A percentile compares a stretch with the other conserved stretches of the same genome.
phyloP scores from a whole-genome alignment of 1,140 invertebrate species.

The Charaxes varanes region DNA sequence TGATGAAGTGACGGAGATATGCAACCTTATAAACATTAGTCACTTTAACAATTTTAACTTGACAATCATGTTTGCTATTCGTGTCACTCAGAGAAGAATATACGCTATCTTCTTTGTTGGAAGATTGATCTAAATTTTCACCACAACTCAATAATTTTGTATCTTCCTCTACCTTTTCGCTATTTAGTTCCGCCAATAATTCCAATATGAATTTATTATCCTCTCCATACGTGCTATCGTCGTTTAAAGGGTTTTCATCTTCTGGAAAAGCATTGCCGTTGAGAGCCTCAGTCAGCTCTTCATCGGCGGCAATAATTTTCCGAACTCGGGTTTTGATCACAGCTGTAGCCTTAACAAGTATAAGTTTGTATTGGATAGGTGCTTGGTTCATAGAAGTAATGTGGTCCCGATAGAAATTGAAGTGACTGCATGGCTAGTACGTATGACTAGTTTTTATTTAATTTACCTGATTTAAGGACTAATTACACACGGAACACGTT shows the following conservation, averaged over 20 bases:
- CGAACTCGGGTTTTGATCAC: no score
- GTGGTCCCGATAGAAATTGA: no score
- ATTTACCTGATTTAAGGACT: no score
- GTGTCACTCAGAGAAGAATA: conserved; percentile 36
- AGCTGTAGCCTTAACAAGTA: no score
- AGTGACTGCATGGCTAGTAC: no score
- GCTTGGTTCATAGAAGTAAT: no score
- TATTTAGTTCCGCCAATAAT: conserved; percentile 44
- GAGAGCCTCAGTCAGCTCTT: conserved; percentile 29
- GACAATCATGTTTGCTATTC: conserved; percentile 42
- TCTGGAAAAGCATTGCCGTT: conserved; percentile 16
- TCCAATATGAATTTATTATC: conserved; percentile 43
- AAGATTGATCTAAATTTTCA: conserved; percentile 19
- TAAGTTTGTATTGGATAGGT: no score
- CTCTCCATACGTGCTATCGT: conserved; percentile 28
- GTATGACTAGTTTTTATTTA: no score
- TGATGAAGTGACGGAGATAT: conserved; percentile 58
- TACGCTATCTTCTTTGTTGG: conserved; percentile 30
- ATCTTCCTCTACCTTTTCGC: conserved; percentile 21
- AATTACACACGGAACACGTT: no score
- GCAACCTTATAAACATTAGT: conserved; percentile 64
- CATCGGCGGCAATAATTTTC: conserved; percentile 37
- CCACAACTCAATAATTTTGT: conserved; percentile 22
- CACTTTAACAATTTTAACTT: conserved; percentile 57
- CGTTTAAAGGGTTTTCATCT: conserved; percentile 23